A percentile compares a stretch with the other conserved stretches of the same genome.
phyloP scores from a whole-genome alignment of 2,888 invertebrate genomes.

The Rapana venosa region DNA sequence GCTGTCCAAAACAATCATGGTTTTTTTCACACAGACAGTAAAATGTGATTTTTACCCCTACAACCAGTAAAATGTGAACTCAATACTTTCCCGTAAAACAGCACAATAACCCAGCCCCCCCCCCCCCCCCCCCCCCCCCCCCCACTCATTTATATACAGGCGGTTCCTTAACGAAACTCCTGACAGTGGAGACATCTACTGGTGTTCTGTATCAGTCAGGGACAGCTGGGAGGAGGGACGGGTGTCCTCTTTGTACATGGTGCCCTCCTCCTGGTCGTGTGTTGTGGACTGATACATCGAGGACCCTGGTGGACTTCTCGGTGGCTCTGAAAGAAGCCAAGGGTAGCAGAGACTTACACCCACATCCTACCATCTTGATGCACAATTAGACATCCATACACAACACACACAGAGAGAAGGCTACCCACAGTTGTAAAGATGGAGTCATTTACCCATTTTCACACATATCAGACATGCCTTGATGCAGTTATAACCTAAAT shows the following conservation, averaged over 20 bases:
- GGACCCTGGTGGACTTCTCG: constrained; percentile 65
- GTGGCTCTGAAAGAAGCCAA: constrained; percentile 47
- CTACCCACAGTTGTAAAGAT: no score
- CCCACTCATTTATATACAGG: neutral
- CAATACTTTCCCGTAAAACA: neutral
- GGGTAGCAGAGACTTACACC: constrained; percentile 25
- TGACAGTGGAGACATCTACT: neutral
- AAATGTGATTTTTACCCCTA: no score
- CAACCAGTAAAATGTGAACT: no score
- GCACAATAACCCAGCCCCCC: neutral
- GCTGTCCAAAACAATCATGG: neutral
- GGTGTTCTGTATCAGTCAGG: neutral
- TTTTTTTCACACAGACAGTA: neutral
- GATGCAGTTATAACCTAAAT: no score
- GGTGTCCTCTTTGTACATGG: neutral
- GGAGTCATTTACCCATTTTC: no score
- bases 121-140: neutral
- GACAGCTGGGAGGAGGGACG: constrained; percentile 40
- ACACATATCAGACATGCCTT: no score
- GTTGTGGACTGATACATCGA: constrained; percentile 56
- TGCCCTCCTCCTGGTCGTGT: neutral
- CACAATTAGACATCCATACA: no score
- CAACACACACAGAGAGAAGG: no score
- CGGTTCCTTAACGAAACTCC: neutral
- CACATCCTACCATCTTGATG: constrained; percentile 43